Percentiles rank a stretch among this genome's conserved stretches.
Evolutionary conservation across 2,888 invertebrate species (phyloP).

Genomic region (Epinotia demarniana): DNA sequence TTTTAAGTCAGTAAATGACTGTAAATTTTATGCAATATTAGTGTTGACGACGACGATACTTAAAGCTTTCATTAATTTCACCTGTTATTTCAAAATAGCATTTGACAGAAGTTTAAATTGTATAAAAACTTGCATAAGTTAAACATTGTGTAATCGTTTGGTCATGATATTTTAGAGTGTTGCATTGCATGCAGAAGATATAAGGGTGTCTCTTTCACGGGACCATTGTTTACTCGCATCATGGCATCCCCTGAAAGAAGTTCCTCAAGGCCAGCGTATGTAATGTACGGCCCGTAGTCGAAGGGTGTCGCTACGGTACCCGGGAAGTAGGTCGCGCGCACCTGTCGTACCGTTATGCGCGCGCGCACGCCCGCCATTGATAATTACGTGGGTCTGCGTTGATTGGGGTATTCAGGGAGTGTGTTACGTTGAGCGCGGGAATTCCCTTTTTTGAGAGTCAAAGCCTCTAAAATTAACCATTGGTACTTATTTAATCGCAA

Average conservation of each 20-base stretch:
- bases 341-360: constrained; percentile 31
- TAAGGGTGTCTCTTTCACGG: too few species aligned
- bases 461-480: too few species aligned
- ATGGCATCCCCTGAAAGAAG: background rate
- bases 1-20: too few species aligned
- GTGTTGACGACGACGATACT: background rate
- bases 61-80: too few species aligned
- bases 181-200: too few species aligned
- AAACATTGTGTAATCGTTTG: background rate
- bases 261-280: constrained; percentile 9
- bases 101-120: too few species aligned
- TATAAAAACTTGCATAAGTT: too few species aligned
- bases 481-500: too few species aligned
- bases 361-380: constrained; percentile 2
- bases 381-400: background rate
- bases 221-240: background rate
- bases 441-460: too few species aligned
- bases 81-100: too few species aligned
- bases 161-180: too few species aligned
- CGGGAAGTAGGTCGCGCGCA: constrained; percentile 14
- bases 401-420: background rate
- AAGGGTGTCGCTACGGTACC: constrained; percentile 28
- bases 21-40: background rate
- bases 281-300: constrained; percentile 1
- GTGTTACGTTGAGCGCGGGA: too few species aligned